Conservation (phyloP, 2,113 vertebrate genomes). For the Oreocharis arfaki region DNA sequence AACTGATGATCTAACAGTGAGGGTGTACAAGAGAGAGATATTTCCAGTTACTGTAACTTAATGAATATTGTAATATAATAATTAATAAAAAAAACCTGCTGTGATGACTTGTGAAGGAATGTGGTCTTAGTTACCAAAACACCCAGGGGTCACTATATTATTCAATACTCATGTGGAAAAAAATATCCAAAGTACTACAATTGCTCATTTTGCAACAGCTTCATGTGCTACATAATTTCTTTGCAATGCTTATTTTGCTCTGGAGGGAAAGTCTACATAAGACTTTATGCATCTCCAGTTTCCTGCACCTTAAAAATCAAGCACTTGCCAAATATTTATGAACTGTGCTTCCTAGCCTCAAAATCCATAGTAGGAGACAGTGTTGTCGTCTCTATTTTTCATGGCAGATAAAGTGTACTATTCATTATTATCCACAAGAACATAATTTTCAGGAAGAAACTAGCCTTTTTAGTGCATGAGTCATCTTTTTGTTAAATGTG, state of each 20-base stretch:
- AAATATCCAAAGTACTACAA: neutral
- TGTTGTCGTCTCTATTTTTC: neutral
- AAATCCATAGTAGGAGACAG: neutral
- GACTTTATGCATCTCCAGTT: neutral
- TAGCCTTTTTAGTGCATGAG: neutral
- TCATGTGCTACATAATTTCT: neutral
- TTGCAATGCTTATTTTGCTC: neutral
- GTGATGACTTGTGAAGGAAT: slow-evolving; percentile 39
- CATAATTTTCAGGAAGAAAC: neutral
- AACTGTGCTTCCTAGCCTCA: neutral
- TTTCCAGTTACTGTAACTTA: neutral
- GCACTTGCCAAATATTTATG: neutral
- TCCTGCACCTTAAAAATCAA: neutral
- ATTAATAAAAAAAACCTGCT: neutral
- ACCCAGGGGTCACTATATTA: neutral
- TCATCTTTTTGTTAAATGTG: neutral
- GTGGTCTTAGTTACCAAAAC: neutral
- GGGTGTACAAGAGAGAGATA: neutral
- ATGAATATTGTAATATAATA: neutral
- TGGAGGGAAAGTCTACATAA: neutral
- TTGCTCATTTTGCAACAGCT: neutral
- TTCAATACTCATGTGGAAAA: neutral
- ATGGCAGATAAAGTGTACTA: neutral
- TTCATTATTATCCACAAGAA: neutral
- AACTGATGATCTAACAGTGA: neutral